Evolutionary conservation across 2,888 invertebrate genomes (phyloP).

Genomic region (Nephrotoma appendiculata): DNA sequence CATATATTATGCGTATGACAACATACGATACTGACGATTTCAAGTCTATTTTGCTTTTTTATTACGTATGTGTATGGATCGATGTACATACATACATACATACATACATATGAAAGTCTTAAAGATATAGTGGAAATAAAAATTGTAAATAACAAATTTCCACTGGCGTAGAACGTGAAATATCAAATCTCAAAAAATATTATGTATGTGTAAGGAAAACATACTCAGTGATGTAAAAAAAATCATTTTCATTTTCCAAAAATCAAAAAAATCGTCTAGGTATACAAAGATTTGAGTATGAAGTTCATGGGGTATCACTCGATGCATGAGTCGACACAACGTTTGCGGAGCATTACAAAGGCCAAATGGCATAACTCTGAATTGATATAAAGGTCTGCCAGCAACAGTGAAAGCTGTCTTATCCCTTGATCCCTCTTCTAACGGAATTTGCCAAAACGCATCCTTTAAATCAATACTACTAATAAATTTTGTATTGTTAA

Average conservation of each 20-base stretch:
- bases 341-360: too few species aligned
- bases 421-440: too few species aligned
- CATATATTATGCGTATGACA: background rate
- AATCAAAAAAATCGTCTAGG: background rate
- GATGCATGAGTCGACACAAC: too few species aligned
- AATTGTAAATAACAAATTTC: background rate
- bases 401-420: too few species aligned
- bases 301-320: too few species aligned
- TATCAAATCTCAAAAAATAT: background rate
- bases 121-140: background rate
- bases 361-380: too few species aligned
- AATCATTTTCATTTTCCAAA: background rate
- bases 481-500: too few species aligned
- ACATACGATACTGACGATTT: background rate
- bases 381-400: too few species aligned
- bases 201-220: background rate
- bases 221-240: background rate
- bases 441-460: too few species aligned
- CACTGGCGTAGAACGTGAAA: background rate
- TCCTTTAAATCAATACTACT: too few species aligned
- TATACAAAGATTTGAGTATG: too few species aligned
- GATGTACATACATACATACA: too few species aligned
- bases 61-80: background rate
- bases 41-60: background rate
- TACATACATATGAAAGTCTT: background rate